Evolutionary conservation across 2,797 vertebrate species (phyloP), one percentile per base, ranked within the genome.

Genomic region (Rhodeus uyekii): DNA sequence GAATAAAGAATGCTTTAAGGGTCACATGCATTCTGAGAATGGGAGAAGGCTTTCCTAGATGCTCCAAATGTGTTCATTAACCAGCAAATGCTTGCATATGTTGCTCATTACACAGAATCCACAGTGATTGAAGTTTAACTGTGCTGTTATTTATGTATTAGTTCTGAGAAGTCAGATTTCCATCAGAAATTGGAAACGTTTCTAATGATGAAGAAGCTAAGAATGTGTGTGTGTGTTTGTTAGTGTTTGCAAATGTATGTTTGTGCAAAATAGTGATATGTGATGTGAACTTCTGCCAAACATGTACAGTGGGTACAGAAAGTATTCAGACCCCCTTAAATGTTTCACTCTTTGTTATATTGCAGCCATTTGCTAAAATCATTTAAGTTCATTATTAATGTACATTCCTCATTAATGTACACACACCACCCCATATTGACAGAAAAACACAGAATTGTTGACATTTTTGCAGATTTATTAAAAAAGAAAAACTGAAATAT

Each of bases 21-120:
- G 10, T 79, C 32, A 44, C 78, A 48, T 63, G 38, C 32, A 12
- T 81, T 81, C 80, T 81, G 34, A 75, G 80, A 81, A 81, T 0
- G 8, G 12, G 32, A 39, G 46, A 81, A 48, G 44, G 24, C 46
- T 75, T 82, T 67, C 48, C 14, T 75, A 60, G 71, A 82, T 50
- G 29, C 46, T 61, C 42, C 46, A 44, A 67, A 82, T 67, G 46
- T 75, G 80, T 82, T 75, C 36, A 82, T 82, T 75, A 67, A 82
- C 80, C 80, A 75, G 14, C 61, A 67, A 29, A 14, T 64, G 24
- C n/a, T n/a, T 39, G 34, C 34, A 65, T n/a, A n/a, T 81, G 80
- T 81, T 75, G 80, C 60, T 81, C 34, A 67, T 75, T 81, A 81
- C 72, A 65, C 36, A 39, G 63, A 67, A 32, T 19, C 24, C 5